A percentile compares a stretch with the other conserved stretches of the same genome.
These are phyloP conservation scores for Oegoconia quadripuncta DNA, from an alignment of 2,888 invertebrate genomes.

Conservation along the genomic window DNA sequence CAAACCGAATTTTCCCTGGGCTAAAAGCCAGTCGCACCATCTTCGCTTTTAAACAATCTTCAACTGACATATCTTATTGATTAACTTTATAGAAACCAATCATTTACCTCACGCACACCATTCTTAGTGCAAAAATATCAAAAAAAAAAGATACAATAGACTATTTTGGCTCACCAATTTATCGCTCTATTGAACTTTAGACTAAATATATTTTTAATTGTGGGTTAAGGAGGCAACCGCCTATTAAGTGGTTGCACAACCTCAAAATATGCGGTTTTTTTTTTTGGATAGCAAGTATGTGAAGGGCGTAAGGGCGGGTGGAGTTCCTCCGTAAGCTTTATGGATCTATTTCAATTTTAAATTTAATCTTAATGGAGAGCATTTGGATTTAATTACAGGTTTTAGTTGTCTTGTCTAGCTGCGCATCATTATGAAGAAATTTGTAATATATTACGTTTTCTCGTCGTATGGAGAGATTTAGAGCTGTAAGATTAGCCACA, in stretches of 20 bases:
- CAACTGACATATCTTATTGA: not conserved
- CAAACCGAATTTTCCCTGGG: too few species aligned
- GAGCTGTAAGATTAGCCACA: too few species aligned
- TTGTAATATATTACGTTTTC: too few species aligned
- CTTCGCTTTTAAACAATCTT: not conserved
- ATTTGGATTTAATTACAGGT: conserved; percentile 51
- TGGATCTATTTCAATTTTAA: conserved; percentile 63
- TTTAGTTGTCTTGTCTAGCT: conserved; percentile 33
- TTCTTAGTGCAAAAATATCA: conserved; percentile 1
- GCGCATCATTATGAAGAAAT: not conserved
- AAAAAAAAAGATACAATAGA: conserved; percentile 32
- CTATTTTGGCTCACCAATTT: conserved; percentile 47
- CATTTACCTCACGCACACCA: conserved; percentile 2
- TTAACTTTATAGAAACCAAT: not conserved
- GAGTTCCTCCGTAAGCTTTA: conserved; percentile 38
- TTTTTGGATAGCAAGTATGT: conserved; percentile 19
- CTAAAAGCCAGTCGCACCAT: too few species aligned
- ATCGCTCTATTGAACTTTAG: conserved; percentile 50
- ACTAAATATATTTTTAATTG: conserved; percentile 69
- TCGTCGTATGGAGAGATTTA: too few species aligned
- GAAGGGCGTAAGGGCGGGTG: conserved; percentile 41
- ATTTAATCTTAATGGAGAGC: conserved; percentile 41
- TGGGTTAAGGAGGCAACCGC: conserved; percentile 38
- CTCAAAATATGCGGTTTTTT: conserved; percentile 58
- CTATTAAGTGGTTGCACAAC: conserved; percentile 68